Evolutionary conservation across 2,113 vertebrate genomes (phyloP).

Genomic region (Piliocolobus tephrosceles): DNA sequence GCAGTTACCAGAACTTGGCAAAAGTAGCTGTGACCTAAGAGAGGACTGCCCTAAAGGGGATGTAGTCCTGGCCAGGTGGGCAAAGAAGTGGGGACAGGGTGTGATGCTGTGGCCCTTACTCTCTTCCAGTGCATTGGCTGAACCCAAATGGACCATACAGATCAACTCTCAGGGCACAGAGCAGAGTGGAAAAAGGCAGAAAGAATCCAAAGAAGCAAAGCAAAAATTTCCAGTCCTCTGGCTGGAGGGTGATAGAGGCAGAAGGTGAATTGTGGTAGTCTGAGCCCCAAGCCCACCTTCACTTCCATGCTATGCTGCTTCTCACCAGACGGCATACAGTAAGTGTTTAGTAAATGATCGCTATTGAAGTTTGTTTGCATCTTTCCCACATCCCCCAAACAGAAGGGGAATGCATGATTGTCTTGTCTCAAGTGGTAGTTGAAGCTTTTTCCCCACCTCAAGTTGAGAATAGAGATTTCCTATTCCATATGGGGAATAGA

Average conservation of each 20-base stretch:
- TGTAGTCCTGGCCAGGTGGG: neutral
- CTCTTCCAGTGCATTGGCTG: neutral
- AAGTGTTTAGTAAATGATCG: too few relatives aligned
- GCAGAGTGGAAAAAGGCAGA: neutral
- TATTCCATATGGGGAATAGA: neutral
- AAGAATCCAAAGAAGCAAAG: neutral
- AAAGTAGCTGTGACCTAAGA: neutral
- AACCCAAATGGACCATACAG: neutral
- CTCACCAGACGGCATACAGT: neutral
- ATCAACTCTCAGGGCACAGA: neutral
- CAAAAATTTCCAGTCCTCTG: neutral
- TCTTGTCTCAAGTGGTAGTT: neutral
- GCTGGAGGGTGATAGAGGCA: neutral
- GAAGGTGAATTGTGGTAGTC: neutral
- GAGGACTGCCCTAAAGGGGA: neutral
- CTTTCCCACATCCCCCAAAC: neutral
- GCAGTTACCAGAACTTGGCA: neutral
- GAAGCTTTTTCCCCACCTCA: neutral
- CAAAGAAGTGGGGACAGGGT: accelerated
- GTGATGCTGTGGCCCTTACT: neutral
- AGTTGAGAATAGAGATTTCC: neutral
- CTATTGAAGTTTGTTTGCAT: neutral
- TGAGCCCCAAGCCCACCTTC: neutral
- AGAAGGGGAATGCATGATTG: neutral
- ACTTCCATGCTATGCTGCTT: accelerated